Conservation (phyloP, 2,888 invertebrate species). For the Metopia argyrocephala region DNA sequence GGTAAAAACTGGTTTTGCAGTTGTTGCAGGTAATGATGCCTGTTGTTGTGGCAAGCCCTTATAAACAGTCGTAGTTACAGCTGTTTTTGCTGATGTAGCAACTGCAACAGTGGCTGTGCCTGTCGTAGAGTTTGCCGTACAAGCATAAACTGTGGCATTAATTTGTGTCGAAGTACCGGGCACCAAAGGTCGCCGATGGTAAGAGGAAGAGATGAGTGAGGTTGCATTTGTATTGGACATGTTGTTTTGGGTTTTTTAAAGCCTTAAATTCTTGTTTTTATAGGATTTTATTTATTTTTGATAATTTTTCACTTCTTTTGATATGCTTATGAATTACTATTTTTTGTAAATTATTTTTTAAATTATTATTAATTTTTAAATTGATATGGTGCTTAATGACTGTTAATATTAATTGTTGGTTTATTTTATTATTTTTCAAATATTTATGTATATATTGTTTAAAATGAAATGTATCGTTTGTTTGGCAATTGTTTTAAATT, state of each 20-base stretch:
- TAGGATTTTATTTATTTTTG: conserved; percentile 17
- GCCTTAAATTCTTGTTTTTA: not conserved
- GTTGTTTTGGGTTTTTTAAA: conserved; percentile 33
- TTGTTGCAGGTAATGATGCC: conserved; percentile 35
- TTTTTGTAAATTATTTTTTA: conserved; percentile 13
- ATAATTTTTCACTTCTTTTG: not conserved
- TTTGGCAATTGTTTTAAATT: no score
- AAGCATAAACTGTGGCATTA: conserved; percentile 34
- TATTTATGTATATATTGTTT: no score
- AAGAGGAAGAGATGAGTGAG: conserved; percentile 61
- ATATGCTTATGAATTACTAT: not conserved
- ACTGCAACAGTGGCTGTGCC: not conserved
- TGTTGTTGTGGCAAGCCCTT: conserved; percentile 51
- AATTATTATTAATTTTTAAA: no score
- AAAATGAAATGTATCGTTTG: no score
- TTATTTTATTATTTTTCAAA: no score
- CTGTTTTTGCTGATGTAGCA: conserved; percentile 3
- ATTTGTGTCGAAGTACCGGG: conserved; percentile 73
- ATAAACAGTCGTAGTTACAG: conserved; percentile 8
- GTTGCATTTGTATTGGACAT: conserved; percentile 68
- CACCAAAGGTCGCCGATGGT: conserved; percentile 67
- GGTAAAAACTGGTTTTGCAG: conserved; percentile 14
- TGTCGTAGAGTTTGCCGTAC: conserved; percentile 27
- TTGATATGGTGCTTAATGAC: no score
- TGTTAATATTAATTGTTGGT: no score